Evolutionary conservation across 2,888 invertebrate species (phyloP), one percentile per base, ranked within the genome.

Genomic region (Gortyna flavago): DNA sequence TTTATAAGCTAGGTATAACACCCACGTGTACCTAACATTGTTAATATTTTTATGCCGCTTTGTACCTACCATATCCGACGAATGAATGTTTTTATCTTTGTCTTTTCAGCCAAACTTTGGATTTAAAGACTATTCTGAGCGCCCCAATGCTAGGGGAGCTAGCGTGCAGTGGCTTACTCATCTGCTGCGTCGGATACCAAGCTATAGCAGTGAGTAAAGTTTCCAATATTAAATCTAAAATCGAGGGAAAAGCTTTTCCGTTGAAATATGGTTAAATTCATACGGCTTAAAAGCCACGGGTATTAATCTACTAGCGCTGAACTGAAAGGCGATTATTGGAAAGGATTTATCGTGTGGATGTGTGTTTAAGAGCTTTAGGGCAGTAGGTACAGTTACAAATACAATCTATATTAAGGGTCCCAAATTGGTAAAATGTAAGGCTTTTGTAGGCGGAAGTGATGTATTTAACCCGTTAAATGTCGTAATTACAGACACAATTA

Each of bases 101-200:
- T n/a, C 1, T 9, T 76, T 85, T 21, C 62, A 96, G 96, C 9
- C 91, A 93, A 79, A 92, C 94, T 0, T 87, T 91, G 86, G 90
- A 92, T 9, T 85, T 96, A 5, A 92, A 93, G 38, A 82, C 85
- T 6, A 93, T 93, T 54, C 83, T 95, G 62, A 96, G 95, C 75
- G 87, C 89, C 4, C 95, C 96, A 3, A 94, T 96, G 95, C 79
- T 96, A 44, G 93, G 92, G 0, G 96, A 96, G 84, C 81, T 96
- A 77, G 90, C 89, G 1, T 92, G 92, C 25, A 96, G 95, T 79
- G 93, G 95, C 2, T 89, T 93, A 51, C 92, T 96, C 64, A 95
- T 96, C 81, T 95, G 95, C 79, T 94, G 94, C 77, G 91, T 94
- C 25, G 95, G 94, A 4, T 96, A 93, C 72, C 95, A 96, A 89